phyloP scores from a whole-genome alignment of 2,797 vertebrate genomes.

The Cirrhinus molitorella region DNA sequence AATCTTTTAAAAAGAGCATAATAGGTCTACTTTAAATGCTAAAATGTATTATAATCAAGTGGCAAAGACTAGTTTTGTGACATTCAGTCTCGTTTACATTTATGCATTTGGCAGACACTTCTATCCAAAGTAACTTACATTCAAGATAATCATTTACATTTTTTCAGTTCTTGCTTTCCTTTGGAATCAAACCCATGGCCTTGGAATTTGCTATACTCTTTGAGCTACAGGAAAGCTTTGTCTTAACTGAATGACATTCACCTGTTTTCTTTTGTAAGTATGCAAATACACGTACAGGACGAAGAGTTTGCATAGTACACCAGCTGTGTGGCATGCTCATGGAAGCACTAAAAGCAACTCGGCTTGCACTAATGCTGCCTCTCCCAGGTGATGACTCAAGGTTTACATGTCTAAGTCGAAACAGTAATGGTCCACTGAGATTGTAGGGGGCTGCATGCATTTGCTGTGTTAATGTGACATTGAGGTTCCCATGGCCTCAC shows the following conservation, averaged over 20 bases:
- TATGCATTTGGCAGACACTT: not conserved
- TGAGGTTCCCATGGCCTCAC: constrained; percentile 14
- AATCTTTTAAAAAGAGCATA: too few species aligned
- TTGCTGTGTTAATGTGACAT: constrained; percentile 41
- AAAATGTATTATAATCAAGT: not conserved
- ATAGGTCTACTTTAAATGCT: not conserved
- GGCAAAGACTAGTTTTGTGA: not conserved
- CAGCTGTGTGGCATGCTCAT: constrained; percentile 40
- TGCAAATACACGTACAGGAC: constrained; percentile 22
- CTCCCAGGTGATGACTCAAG: constrained; percentile 51
- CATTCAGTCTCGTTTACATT: not conserved
- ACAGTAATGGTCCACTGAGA: constrained; percentile 45
- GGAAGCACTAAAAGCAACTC: constrained; percentile 42
- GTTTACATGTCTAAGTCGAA: constrained; percentile 35
- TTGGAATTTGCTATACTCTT: not conserved
- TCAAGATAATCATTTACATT: not conserved
- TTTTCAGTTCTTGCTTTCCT: not conserved
- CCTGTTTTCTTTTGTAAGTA: constrained; percentile 27
- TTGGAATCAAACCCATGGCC: not conserved
- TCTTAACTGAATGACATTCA: constrained; percentile 1
- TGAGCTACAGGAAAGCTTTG: not conserved
- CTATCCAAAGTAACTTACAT: not conserved
- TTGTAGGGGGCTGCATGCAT: constrained; percentile 19
- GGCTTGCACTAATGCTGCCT: constrained; percentile 34
- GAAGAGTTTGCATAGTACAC: constrained; percentile 44